Base-by-base conservation (phyloP, 2,888 invertebrate species). In the Drosophila emarginata region DNA sequence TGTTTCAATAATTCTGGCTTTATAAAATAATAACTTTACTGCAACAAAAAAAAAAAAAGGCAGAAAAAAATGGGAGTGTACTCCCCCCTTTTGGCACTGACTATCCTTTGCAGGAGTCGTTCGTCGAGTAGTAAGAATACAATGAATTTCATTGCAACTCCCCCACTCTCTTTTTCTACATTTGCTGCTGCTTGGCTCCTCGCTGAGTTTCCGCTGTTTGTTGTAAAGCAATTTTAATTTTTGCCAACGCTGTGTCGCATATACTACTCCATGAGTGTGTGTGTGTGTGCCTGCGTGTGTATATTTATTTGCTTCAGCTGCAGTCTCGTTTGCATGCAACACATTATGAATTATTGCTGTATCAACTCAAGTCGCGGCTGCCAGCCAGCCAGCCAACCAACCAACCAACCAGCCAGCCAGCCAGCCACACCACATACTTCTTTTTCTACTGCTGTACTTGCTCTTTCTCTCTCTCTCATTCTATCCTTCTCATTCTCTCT, bases 1-100 rank as follows among this genome's bases (percentile, higher is more conserved):
- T 87, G 87, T 87, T 87, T 88, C 85, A 88, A 89, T 89, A 85
- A 88, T 89, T 89, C 89, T 84, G 85, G 85, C 79, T 89, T 88
- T 85, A 89, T 89, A 85, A 88, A 89, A 88, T 89, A 88, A 89
- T 89, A 89, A 89, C 88, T 89, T 80, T 79, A 79, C 80, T 78
- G 88, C 77, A 75, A 77, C 77, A 82, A 59, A 54, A 64, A 74
- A 76, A 78, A 28, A 28, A 14, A 45, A 45, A 45, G 45, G 45
- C 45, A 21, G 32, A 32, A 32, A 32, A 9, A 32, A 32, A 9
- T 1, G 32, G 9, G 32, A 32, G 32, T 9, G 11, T 32, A 32
- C 11, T 32, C 32, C 32, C 11, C 32, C 32, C 39, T 39, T 14
- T 14, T 39, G 14, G n/a, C 39, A 14, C 39, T 14, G 14, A 14